Conservation (phyloP, 2,113 vertebrate species). For the Eublepharis macularius region DNA sequence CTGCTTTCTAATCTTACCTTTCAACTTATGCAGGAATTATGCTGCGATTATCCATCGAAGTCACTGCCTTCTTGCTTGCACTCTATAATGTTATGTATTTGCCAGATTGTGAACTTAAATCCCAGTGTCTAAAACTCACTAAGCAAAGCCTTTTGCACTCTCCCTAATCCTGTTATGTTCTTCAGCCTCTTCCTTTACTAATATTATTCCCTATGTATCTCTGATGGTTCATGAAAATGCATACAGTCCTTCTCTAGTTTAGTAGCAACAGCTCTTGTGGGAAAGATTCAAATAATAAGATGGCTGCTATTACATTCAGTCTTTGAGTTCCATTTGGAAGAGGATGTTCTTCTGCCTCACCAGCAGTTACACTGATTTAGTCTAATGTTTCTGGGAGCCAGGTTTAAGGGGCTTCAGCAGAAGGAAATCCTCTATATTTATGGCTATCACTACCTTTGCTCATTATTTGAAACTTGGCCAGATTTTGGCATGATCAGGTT, state of each 20-base stretch:
- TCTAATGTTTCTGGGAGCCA: not conserved
- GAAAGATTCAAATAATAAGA: not conserved
- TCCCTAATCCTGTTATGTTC: not conserved
- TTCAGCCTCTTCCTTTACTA: not conserved
- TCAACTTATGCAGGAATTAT: not conserved
- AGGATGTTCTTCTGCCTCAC: not conserved
- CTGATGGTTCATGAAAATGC: conserved; percentile 8
- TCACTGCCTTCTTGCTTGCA: not conserved
- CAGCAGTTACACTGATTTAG: not conserved
- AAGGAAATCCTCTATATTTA: not conserved
- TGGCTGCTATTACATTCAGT: not conserved
- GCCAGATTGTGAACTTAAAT: not conserved
- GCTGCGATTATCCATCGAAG: not conserved
- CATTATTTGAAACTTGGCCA: not conserved
- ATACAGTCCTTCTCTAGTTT: accelerated
- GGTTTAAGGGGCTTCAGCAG: not conserved
- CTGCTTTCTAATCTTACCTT: not conserved
- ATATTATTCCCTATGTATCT: accelerated
- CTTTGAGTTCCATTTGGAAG: not conserved
- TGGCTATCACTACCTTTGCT: not conserved
- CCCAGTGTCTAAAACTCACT: not conserved
- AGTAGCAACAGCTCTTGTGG: not conserved
- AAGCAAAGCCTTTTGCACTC: not conserved
- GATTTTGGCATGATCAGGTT: not conserved
- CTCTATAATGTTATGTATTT: not conserved